Base-by-base conservation (phyloP, 2,888 invertebrate genomes). In the Drosophila nigricruria region DNA sequence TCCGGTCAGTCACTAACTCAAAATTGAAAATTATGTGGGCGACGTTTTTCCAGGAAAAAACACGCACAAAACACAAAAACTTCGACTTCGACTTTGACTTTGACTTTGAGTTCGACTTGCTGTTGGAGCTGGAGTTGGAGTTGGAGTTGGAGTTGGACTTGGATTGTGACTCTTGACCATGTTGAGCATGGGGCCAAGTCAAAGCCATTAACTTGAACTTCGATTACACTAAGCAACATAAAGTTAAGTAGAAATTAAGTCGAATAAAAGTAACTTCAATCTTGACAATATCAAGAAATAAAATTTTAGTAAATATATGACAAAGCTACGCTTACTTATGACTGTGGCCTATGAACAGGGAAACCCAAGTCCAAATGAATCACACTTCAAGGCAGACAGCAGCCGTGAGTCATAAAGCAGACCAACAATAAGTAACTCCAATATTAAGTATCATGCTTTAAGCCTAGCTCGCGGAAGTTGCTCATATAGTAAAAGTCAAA, bases 11-110 rank as follows among this genome's bases (percentile, higher is more conserved):
- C 81, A 78, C 67, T 88, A 86, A 82, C 74, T 86, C 70, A 88
- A 84, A 84, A 86, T 86, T 81, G 87, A 84, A 87, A 89, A 89
- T 86, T 84, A 86, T 89, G 86, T 86, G 89, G 86, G 89, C 87
- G 89, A 83, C 77, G 76, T 77, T 80, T 87, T 86, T 86, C 89
- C 89, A 71, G 72, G 89, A 84, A 89, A 85, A 82, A 62, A 72
- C 67, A 81, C 78, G 82, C 88, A 82, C 88, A 50, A 61, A 63
- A 73, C 64, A 30, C 50, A 53, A 56, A 73, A 66, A 64, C 47
- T 61, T 8, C 50, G 52, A 64, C 40, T 47, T 0, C 10, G 52
- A 68, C 67, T 58, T 42, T 27, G 45, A 64, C 57, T 68, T 16
- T n/a, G 49, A 65, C 40, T 47, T 12, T 23, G 47, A 68, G 43